These are phyloP conservation scores for Ictalurus punctatus DNA, from an alignment of 2,113 vertebrate species.

Conservation along the genomic window DNA sequence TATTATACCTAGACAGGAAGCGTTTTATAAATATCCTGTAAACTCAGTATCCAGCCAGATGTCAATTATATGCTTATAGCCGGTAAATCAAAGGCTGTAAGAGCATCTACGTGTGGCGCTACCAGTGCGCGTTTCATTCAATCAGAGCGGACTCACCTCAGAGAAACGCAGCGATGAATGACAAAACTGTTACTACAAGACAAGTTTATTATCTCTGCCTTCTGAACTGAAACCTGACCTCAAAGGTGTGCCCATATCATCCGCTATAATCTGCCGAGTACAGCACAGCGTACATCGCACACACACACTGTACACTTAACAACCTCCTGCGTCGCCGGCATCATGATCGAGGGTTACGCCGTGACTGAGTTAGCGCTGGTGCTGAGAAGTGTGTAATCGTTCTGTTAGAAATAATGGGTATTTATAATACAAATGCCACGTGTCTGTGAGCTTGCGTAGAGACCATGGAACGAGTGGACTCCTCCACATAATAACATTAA, in stretches of 20 bases:
- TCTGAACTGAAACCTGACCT: not conserved
- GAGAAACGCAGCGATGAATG: not conserved
- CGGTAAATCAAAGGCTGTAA: not conserved
- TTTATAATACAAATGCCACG: not conserved
- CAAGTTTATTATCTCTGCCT: not conserved
- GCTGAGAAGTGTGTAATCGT: not conserved
- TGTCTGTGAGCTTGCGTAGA: not conserved
- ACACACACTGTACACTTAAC: not conserved
- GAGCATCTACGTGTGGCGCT: not conserved
- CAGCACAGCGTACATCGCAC: not conserved
- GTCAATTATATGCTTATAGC: no score
- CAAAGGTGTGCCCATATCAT: conserved; percentile 8
- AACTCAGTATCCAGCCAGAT: not conserved
- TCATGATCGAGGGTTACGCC: not conserved
- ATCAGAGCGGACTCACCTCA: conserved; percentile 20
- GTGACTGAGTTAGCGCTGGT: not conserved
- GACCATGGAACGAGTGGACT: not conserved
- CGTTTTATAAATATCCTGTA: not conserved
- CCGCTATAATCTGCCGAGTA: not conserved
- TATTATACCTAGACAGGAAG: not conserved
- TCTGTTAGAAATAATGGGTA: not conserved
- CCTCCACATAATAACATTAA: conserved; percentile 1
- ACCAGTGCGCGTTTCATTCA: not conserved
- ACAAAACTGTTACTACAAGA: not conserved
- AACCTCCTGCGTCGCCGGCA: not conserved